phyloP scores from a whole-genome alignment of 2,113 vertebrate species.

The Pedetes capensis region DNA sequence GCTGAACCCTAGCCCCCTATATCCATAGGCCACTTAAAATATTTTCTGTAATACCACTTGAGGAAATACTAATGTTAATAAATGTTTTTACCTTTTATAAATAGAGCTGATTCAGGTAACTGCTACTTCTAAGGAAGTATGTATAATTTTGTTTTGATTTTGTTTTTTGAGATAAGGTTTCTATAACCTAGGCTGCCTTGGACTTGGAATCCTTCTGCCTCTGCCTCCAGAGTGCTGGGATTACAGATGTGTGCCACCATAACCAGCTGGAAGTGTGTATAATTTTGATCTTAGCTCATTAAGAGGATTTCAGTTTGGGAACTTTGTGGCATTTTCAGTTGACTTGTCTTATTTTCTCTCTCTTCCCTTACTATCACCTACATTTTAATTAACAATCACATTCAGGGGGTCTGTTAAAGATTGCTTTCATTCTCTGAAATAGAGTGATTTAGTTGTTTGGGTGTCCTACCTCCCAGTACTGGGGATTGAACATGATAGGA shows the following conservation, averaged over 20 bases:
- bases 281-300: background rate
- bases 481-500: no score
- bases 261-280: no score
- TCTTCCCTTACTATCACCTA: background rate
- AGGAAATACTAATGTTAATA: slow-evolving; percentile 7
- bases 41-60: background rate
- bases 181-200: no score
- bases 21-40: background rate
- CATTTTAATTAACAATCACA: background rate
- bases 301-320: background rate
- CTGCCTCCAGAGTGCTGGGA: no score
- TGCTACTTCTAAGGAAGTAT: background rate
- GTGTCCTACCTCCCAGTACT: no score
- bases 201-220: no score
- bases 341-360: background rate
- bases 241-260: no score
- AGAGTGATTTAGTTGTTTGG: background rate
- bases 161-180: no score
- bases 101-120: background rate
- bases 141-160: slow-evolving; percentile 43
- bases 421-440: slow-evolving; percentile 14
- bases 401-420: background rate
- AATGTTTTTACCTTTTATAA: slow-evolving; percentile 34
- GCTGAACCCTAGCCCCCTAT: no score
- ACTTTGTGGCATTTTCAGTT: slow-evolving; percentile 15